These are phyloP conservation scores for Gephyroberyx darwinii DNA, from an alignment of 2,797 vertebrate species.

Conservation along the genomic window DNA sequence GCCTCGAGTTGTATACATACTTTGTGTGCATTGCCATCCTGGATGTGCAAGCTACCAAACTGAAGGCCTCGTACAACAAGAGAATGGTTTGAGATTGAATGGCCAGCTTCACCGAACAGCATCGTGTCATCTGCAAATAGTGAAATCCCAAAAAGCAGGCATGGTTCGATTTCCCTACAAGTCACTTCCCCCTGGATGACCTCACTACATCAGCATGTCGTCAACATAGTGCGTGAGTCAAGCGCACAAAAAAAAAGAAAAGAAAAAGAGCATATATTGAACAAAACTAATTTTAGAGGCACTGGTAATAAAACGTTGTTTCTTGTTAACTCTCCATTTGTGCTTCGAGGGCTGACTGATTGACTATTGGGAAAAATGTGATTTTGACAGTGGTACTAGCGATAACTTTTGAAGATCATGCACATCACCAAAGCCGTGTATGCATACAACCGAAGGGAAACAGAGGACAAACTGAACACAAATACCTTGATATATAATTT, in stretches of 20 bases:
- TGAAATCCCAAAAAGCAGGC: conserved; percentile 16
- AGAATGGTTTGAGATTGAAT: neutral
- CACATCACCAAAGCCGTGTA: conserved; percentile 54
- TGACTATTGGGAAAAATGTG: conserved; percentile 28
- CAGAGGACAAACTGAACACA: conserved; percentile 58
- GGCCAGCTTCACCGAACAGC: conserved; percentile 16
- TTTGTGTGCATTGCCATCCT: conserved; percentile 22
- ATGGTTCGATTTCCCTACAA: neutral
- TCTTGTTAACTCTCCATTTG: conserved; percentile 59
- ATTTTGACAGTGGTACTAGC: conserved; percentile 45
- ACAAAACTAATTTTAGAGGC: conserved; percentile 57
- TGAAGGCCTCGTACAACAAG: conserved; percentile 48
- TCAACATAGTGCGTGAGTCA: conserved; percentile 7
- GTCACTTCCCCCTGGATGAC: neutral
- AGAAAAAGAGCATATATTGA: conserved; percentile 15
- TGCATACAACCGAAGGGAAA: conserved; percentile 47
- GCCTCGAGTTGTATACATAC: conserved; percentile 52
- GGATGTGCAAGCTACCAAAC: conserved; percentile 9
- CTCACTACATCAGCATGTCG: neutral
- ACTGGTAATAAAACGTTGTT: conserved; percentile 60
- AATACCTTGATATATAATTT: conserved; percentile 64
- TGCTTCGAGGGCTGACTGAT: conserved; percentile 69
- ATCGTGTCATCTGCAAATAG: conserved; percentile 17
- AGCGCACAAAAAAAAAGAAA: conserved; percentile 21
- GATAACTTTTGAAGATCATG: conserved; percentile 26